phyloP scores from a whole-genome alignment of 2,888 invertebrate genomes.

The Leptinotarsa peninsularis region DNA sequence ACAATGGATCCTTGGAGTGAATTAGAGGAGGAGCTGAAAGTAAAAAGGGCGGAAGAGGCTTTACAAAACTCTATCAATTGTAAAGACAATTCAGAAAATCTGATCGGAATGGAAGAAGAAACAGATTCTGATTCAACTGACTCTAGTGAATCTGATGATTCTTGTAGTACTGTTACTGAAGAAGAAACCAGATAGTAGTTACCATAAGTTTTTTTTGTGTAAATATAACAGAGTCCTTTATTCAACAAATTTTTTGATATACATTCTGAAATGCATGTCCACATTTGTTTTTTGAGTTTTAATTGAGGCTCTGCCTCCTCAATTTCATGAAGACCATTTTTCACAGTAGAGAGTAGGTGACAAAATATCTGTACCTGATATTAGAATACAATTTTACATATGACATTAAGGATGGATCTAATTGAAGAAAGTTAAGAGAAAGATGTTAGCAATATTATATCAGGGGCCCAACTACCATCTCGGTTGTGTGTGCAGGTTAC shows the following conservation, averaged over 20 bases:
- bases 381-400: not conserved
- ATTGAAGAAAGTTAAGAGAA: too few species aligned
- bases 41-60: constrained; percentile 12
- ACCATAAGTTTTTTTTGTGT: not conserved
- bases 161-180: constrained; percentile 21
- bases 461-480: too few species aligned
- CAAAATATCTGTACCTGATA: constrained; percentile 9
- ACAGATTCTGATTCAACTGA: constrained; percentile 11
- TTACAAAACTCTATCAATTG: not conserved
- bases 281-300: not conserved
- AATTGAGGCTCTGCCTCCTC: not conserved
- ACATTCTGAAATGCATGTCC: not conserved
- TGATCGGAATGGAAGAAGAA: constrained; percentile 13
- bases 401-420: too few species aligned
- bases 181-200: constrained; percentile 12
- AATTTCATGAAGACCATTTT: not conserved
- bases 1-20: constrained; percentile 42
- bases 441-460: too few species aligned
- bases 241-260: not conserved
- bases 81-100: constrained; percentile 5
- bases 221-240: not conserved
- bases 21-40: constrained; percentile 32
- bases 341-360: not conserved
- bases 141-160: constrained; percentile 20
- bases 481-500: too few species aligned